phyloP scores from a whole-genome alignment of 2,797 vertebrate genomes.

The Bufotes viridis region DNA sequence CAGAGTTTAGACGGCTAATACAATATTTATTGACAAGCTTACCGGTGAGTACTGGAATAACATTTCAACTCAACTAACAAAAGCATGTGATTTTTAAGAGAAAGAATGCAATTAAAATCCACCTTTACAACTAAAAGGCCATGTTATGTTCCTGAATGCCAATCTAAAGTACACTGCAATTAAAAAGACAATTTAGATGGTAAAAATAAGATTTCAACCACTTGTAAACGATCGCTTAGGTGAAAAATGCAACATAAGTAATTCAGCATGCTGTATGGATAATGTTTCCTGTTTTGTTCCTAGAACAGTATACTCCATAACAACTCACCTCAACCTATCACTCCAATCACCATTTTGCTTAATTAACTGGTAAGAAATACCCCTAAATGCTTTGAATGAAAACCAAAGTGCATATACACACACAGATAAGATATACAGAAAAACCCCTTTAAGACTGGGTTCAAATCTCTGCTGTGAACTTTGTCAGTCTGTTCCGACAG shows the following conservation, averaged over 20 bases:
- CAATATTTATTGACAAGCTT: constrained; percentile 53
- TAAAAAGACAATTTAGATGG: not conserved
- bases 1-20: constrained; percentile 44
- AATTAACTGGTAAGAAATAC: constrained; percentile 58
- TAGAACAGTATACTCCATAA: constrained; percentile 52
- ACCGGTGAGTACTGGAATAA: constrained; percentile 24
- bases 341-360: constrained; percentile 45
- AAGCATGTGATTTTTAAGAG: not conserved
- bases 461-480: too few species aligned
- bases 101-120: constrained; percentile 26
- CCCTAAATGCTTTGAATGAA: constrained; percentile 15
- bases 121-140: constrained; percentile 12
- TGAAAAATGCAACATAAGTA: constrained; percentile 53
- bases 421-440: not conserved
- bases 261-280: constrained; percentile 54
- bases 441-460: not conserved
- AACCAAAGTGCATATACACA: not conserved
- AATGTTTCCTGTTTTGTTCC: constrained; percentile 53
- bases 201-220: not conserved
- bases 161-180: not conserved
- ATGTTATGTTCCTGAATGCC: not conserved
- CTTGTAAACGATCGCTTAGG: constrained; percentile 48
- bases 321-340: constrained; percentile 46
- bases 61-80: constrained; percentile 25
- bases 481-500: too few species aligned